Evolutionary conservation across 2,113 vertebrate genomes (phyloP).

Genomic region (Rhinogobius similis): DNA sequence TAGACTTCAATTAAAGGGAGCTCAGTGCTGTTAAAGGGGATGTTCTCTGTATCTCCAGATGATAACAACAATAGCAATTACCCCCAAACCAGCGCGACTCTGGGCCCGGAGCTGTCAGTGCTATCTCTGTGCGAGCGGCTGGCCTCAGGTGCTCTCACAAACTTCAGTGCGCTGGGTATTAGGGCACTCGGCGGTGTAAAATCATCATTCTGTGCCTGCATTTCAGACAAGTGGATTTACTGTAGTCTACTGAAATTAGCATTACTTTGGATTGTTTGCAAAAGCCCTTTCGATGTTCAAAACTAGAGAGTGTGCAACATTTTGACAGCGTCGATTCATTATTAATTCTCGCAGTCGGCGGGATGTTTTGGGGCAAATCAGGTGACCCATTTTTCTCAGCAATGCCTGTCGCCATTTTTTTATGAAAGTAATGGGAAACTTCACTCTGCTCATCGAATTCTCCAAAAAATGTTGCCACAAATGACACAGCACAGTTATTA

Average conservation of each 20-base stretch:
- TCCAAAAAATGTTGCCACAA: no score
- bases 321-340: neutral
- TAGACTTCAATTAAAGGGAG: conserved; percentile 7
- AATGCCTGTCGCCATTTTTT: no score
- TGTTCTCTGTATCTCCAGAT: neutral
- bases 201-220: neutral
- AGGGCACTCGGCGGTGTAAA: neutral
- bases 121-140: conserved; percentile 12
- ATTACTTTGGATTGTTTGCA: neutral
- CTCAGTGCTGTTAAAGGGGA: neutral
- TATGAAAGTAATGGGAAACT: no score
- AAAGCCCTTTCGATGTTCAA: neutral
- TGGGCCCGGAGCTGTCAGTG: conserved; percentile 12
- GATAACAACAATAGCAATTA: conserved; percentile 12
- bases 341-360: no score
- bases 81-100: neutral
- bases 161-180: neutral
- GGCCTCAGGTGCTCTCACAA: conserved; percentile 32
- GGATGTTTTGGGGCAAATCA: no score
- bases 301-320: neutral
- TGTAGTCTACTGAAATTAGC: neutral
- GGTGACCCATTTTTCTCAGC: no score
- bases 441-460: no score
- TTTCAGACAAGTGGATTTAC: neutral
- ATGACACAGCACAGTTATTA: no score